Percentiles rank a stretch among this genome's conserved stretches.
Evolutionary conservation across 2,113 vertebrate species (phyloP).

Genomic region (Silurus glanis): DNA sequence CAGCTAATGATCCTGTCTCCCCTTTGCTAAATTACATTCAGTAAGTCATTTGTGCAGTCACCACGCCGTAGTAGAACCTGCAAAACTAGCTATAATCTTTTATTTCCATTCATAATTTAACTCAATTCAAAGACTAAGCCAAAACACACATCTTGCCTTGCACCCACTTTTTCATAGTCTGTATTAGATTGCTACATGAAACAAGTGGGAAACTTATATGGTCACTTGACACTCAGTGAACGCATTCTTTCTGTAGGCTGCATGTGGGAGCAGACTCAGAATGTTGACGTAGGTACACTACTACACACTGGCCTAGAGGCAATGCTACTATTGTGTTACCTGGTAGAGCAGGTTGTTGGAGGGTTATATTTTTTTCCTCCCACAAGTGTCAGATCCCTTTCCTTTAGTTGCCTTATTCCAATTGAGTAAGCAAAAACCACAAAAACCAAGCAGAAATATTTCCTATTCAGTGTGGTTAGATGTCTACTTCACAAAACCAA

Average conservation of each 20-base stretch:
- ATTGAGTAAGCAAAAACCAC: neutral
- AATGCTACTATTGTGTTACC: conserved; percentile 3
- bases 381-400: conserved; percentile 2
- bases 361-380: neutral
- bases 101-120: conserved; percentile 4
- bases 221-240: neutral
- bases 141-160: neutral
- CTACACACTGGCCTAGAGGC: neutral
- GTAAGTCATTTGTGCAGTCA: conserved; percentile 13
- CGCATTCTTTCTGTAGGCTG: neutral
- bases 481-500: conserved; percentile 9
- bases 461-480: neutral
- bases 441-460: neutral
- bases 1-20: conserved; percentile 32
- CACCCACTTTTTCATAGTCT: neutral
- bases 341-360: conserved; percentile 23
- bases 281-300: neutral
- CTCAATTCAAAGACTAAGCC: neutral
- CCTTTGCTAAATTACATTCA: conserved; percentile 14
- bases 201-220: neutral
- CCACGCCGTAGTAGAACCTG: neutral
- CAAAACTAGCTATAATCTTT: conserved; percentile 31
- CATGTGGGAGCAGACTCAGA: conserved; percentile 12
- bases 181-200: neutral
- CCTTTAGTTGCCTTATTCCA: neutral